Percentiles rank a stretch among this genome's conserved stretches.
Conservation (phyloP, 1,140 invertebrate species). For the Polypedilum pembai region DNA sequence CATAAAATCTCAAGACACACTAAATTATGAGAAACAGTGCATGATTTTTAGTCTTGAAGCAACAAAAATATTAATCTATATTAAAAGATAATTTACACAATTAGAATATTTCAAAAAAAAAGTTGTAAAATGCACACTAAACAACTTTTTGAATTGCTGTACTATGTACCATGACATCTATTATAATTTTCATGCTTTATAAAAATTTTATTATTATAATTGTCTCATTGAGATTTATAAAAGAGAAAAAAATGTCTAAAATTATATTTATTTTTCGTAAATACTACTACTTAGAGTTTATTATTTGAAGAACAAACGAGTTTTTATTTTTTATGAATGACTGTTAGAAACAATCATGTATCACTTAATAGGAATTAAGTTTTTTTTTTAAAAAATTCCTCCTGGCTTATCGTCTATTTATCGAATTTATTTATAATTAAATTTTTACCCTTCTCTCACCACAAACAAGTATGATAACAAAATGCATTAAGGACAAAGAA, state of each 20-base stretch:
- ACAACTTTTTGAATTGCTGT: not conserved
- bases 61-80: not conserved
- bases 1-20: not conserved
- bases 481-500: not conserved
- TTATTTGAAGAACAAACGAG: not conserved
- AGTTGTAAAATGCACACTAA: not conserved
- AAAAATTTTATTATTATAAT: no score
- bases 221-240: no score
- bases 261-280: no score
- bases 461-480: not conserved
- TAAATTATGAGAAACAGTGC: not conserved
- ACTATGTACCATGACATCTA: no score
- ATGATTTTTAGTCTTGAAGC: no score
- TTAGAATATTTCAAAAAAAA: no score
- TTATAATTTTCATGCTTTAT: no score
- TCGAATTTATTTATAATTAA: not conserved
- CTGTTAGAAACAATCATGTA: not conserved
- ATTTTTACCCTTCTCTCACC: not conserved
- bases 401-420: not conserved
- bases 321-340: not conserved
- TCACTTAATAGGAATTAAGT: not conserved
- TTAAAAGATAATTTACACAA: not conserved
- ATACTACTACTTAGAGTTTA: not conserved
- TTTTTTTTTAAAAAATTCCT: not conserved
- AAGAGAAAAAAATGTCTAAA: no score